Percentiles rank a stretch among this genome's conserved stretches.
phyloP scores from a whole-genome alignment of 2,888 invertebrate genomes.

The Drosophila greeni region DNA sequence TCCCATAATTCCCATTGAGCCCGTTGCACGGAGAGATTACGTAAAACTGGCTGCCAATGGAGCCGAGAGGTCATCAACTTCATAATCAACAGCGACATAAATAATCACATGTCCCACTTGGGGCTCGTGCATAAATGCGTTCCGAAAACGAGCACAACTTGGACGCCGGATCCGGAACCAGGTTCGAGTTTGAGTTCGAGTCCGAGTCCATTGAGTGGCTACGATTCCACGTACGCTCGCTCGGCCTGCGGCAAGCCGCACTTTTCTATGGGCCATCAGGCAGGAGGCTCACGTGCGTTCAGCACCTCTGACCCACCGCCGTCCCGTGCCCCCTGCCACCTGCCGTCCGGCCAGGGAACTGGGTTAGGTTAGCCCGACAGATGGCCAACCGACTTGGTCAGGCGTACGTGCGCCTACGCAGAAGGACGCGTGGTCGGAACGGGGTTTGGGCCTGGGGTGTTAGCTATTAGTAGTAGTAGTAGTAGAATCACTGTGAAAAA shows the following conservation, averaged over 20 bases:
- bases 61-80: conserved; percentile 49
- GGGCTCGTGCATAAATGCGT: conserved; percentile 48
- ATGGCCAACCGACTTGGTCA: conserved; percentile 42
- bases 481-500: conserved; percentile 13
- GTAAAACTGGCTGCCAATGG: conserved; percentile 40
- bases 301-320: conserved; percentile 2
- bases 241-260: conserved; percentile 40
- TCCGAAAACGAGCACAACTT: conserved; percentile 14
- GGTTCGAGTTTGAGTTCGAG: not conserved
- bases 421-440: not conserved
- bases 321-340: conserved; percentile 5
- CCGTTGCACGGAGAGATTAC: conserved; percentile 26
- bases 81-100: conserved; percentile 62
- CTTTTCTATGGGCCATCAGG: conserved; percentile 26
- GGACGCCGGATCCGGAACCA: conserved; percentile 11
- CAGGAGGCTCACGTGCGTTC: conserved; percentile 52
- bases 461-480: conserved; percentile 19
- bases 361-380: conserved; percentile 51
- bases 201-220: conserved; percentile 46
- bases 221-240: conserved; percentile 35
- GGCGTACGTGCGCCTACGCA: conserved; percentile 37
- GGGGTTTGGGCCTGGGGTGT: not conserved
- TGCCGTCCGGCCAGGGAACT: conserved; percentile 37
- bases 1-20: conserved; percentile 6
- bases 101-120: conserved; percentile 64